Percentiles rank a stretch among this genome's conserved stretches.
These are phyloP conservation scores for Orius insidiosus DNA, from an alignment of 1,140 invertebrate species.

Conservation along the genomic window DNA sequence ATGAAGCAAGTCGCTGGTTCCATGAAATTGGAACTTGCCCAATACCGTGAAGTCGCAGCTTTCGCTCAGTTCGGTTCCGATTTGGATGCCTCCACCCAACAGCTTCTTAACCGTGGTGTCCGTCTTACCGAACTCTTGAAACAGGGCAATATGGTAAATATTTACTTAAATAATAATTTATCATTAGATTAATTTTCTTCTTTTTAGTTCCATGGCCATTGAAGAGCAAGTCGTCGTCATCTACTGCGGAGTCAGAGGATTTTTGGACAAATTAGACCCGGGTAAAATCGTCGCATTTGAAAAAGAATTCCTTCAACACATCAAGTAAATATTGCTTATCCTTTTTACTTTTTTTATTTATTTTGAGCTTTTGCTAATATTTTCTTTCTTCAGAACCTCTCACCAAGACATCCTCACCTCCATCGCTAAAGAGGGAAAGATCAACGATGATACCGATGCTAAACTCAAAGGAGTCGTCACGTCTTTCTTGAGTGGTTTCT, in stretches of 20 bases:
- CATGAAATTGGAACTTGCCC: constrained; percentile 12
- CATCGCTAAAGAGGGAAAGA: constrained; percentile 91
- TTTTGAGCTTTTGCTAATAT: not conserved
- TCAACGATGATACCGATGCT: constrained; percentile 77
- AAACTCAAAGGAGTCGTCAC: constrained; percentile 87
- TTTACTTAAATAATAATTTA: too few relatives aligned
- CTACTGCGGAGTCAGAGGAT: constrained; percentile 97
- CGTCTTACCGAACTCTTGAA: constrained; percentile 12
- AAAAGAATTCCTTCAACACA: constrained; percentile 82
- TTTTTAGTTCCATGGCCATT: constrained; percentile 93
- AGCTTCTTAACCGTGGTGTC: constrained; percentile 1
- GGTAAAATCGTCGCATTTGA: constrained; percentile 95
- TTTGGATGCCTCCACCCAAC: constrained; percentile 15
- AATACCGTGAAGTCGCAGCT: constrained; percentile 17
- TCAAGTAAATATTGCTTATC: constrained; percentile 51
- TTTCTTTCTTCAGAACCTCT: constrained; percentile 35
- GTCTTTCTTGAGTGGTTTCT: constrained; percentile 76
- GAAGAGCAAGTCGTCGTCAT: constrained; percentile 99
- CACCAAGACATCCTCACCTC: constrained; percentile 70
- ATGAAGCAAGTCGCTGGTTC: constrained; percentile 18
- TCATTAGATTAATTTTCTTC: not conserved
- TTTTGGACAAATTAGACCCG: constrained; percentile 97
- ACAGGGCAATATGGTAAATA: constrained; percentile 73
- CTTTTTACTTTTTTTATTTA: constrained; percentile 4
- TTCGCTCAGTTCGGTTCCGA: constrained; percentile 19